phyloP scores from a whole-genome alignment of 2,888 invertebrate genomes.

The Hemaris fuciformis region DNA sequence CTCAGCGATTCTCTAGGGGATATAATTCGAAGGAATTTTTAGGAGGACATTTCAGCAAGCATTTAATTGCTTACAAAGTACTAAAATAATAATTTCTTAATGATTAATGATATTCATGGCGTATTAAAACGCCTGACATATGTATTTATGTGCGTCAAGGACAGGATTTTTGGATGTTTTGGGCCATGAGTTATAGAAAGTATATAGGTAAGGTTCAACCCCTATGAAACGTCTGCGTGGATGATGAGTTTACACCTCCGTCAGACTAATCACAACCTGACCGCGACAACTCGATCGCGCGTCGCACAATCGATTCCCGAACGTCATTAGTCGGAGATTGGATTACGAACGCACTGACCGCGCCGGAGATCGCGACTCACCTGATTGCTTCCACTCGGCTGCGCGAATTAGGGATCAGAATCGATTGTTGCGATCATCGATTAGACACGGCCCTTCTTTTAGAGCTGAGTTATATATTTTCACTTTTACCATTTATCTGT shows the following conservation, averaged over 20 bases:
- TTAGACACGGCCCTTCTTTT: not conserved
- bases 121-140: too few relatives aligned
- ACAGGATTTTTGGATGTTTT: too few relatives aligned
- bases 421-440: not conserved
- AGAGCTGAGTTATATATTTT: too few relatives aligned
- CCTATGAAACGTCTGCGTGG: not conserved
- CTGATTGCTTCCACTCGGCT: constrained; percentile 25
- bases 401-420: not conserved
- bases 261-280: not conserved
- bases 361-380: constrained; percentile 29
- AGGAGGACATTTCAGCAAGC: too few relatives aligned
- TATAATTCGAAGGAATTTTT: too few relatives aligned
- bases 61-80: too few relatives aligned
- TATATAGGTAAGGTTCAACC: not conserved
- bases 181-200: not conserved
- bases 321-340: constrained; percentile 61
- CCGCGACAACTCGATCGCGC: constrained; percentile 7
- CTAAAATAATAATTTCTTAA: too few relatives aligned
- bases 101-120: too few relatives aligned
- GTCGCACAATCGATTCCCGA: constrained; percentile 62
- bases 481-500: too few relatives aligned
- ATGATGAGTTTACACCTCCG: not conserved
- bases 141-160: too few relatives aligned
- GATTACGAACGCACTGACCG: constrained; percentile 43
- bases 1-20: too few relatives aligned